phyloP scores from a whole-genome alignment of 2,888 invertebrate species.

The Pimpla rufipes region DNA sequence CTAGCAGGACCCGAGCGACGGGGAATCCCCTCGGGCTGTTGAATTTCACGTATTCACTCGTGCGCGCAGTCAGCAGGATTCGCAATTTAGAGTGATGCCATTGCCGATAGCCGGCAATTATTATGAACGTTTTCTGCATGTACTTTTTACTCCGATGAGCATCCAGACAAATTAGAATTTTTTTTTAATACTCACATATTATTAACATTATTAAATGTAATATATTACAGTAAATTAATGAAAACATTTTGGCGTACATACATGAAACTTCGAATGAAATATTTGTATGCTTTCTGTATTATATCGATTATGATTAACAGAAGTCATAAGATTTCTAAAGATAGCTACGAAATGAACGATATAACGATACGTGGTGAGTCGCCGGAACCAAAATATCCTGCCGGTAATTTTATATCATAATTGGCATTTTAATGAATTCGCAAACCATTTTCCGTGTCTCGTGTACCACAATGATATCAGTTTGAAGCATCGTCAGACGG shows the following conservation, averaged over 20 bases:
- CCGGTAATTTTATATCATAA: constrained; percentile 33
- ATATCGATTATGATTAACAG: no score
- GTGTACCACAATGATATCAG: constrained; percentile 19
- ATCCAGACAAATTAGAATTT: no score
- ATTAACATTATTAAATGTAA: no score
- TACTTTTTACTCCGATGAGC: not conserved
- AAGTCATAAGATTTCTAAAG: no score
- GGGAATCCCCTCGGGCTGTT: constrained; percentile 20
- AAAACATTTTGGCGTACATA: no score
- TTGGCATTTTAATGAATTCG: constrained; percentile 59
- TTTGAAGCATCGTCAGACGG: not conserved
- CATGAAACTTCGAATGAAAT: not conserved
- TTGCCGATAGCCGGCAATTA: not conserved
- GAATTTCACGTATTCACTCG: constrained; percentile 25
- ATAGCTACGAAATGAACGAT: no score
- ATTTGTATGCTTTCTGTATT: no score
- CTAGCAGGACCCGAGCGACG: not conserved
- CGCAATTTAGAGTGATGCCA: not conserved
- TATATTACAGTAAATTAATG: no score
- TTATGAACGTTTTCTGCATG: not conserved
- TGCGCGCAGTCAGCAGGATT: constrained; percentile 16
- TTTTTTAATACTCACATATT: no score
- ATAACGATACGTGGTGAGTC: no score
- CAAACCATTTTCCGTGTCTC: constrained; percentile 34
- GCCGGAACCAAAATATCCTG: not conserved